Base-by-base conservation (phyloP, 2,797 vertebrate species). In the Cyclopterus lumpus region DNA sequence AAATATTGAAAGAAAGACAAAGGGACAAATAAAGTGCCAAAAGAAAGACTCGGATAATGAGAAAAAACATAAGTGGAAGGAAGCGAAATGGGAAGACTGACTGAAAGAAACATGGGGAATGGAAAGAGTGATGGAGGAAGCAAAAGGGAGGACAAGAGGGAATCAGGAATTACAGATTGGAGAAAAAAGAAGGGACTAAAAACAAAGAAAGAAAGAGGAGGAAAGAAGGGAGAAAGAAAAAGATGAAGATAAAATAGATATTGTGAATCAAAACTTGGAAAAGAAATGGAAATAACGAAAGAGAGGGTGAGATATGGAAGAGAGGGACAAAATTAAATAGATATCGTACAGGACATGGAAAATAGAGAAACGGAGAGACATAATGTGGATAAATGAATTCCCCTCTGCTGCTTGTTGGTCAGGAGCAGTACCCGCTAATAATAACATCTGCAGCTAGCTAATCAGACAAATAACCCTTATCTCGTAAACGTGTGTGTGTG, bases 401-500 rank as follows among this genome's bases (percentile, higher is more conserved):
- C 28, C 0, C 36, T 60, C 20, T 60, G 71, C 44, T 36, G 34
- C 36, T 34, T 28, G 28, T 36, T 44, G 59, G 26, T 64, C 54
- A 60, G 44, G 24, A 68, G 40, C 12, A 15, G 1, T 59, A 22
- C 22, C 34, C 51, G 44, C 68, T 59, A 64, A 81, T 67, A 67
- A 81, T 64, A 44, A 71, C 53, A 68, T 9, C 36, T 65, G 59
- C 49, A 30, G 9, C 36, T 46, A 18, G 26, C 60, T 32, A n/a
- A 18, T 57, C 58, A 64, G 53, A 59, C 53, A 64, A 73, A 63
- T 42, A 73, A 71, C 61, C 61, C 46, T 6, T 18, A 42, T 53
- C 59, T 9, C 48, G 49, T 51, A 32, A 8, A 4, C 44, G 4
- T 44, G 38, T 60, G 38, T 5, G 38, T 15, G 51, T 57, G 20